Conservation (phyloP, 1,140 invertebrate species). For the Ceratoteleas bidentatus region DNA sequence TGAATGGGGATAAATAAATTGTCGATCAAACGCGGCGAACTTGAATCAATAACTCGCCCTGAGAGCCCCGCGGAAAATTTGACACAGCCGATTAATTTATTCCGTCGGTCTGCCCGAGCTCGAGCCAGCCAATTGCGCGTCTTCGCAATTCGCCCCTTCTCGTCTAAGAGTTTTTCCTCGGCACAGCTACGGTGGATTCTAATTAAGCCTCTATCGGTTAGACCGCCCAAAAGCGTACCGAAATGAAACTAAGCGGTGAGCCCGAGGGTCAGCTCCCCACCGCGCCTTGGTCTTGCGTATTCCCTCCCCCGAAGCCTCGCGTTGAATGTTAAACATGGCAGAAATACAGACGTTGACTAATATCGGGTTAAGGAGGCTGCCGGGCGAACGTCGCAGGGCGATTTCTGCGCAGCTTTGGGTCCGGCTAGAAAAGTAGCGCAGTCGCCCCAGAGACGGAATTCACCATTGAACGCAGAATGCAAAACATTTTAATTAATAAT, state of each 20-base stretch:
- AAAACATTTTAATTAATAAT: constrained; percentile 60
- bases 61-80: constrained; percentile 2
- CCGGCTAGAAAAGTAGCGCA: constrained; percentile 1
- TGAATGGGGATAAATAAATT: constrained; percentile 53
- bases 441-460: neutral
- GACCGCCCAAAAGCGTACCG: constrained; percentile 63
- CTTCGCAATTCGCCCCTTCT: constrained; percentile 11
- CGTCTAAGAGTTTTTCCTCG: constrained; percentile 55
- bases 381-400: constrained; percentile 35
- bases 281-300: constrained; percentile 48
- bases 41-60: constrained; percentile 25
- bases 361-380: constrained; percentile 52
- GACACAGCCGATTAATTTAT: neutral
- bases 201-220: constrained; percentile 64
- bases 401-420: constrained; percentile 24
- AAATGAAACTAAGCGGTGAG: constrained; percentile 60
- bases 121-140: neutral
- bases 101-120: too few species aligned
- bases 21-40: constrained; percentile 31
- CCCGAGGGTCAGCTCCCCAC: constrained; percentile 56
- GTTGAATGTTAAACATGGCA: constrained; percentile 65
- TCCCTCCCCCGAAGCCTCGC: constrained; percentile 43
- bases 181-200: constrained; percentile 45
- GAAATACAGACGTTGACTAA: constrained; percentile 59
- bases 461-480: constrained; percentile 44